Evolutionary conservation across 2,888 invertebrate species (phyloP), one percentile per base, ranked within the genome.

Genomic region (Ctena decussata): DNA sequence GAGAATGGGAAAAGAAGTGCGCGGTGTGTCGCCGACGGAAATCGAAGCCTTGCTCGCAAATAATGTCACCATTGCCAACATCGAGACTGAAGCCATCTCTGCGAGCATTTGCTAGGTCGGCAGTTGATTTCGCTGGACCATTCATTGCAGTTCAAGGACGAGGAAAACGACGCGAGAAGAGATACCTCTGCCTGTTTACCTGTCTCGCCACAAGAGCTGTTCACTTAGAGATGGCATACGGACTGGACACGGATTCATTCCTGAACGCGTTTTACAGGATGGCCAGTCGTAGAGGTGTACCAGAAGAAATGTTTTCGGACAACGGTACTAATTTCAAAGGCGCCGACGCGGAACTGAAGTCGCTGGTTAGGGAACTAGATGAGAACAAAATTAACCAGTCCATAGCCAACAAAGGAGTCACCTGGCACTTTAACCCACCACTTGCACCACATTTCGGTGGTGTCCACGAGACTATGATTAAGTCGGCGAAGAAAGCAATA

Each of bases 391-490:
- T 87, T 30, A 41, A 37, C 30, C 24, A 72, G 15, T 39, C 65
- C 65, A 69, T 27, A 73, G 69, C 79, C 35, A 65, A 77, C 37
- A 72, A 77, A 46, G 80, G 85, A 32, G 60, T 87, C 30, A 77
- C 46, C 21, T 85, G 87, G 87, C 74, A 81, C 35, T 89, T 89
- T 49, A 84, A 83, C 57, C 87, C 85, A n/a, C 85, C 89, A 69
- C 11, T 69, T 18, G 82, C 86, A 15, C 89, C 85, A 35, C 89
- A 90, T 70, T 84, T 90, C 70, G 82, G 82, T 44, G 88, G 87
- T 18, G 81, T 84, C 15, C 80, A 82, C 46, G 86, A 89, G 46
- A 69, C 74, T 0, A 86, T 86, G 77, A 80, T 90, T 6, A 82
- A 81, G 44, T 69, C 76, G n/a, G 88, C 88, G 21, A 89, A 89